Evolutionary conservation across 37 sponge, comb jelly and placozoan species (phyloP), one percentile per base, ranked within the genome.

Genomic region (Mnemiopsis leidyi): DNA sequence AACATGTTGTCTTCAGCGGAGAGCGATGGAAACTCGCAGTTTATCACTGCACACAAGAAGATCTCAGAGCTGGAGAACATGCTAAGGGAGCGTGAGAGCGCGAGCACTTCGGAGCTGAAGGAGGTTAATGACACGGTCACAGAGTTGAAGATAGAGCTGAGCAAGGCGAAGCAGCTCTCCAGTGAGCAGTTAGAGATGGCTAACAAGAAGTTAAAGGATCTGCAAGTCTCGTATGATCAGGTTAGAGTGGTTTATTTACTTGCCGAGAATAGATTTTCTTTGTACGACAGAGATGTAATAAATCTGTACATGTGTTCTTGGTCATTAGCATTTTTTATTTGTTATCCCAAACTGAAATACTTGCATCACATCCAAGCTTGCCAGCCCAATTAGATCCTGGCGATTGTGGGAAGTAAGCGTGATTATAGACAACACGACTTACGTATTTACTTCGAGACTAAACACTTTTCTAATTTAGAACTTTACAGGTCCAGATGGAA

Each of bases 21-120:
- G 29, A 85, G 24, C 36, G 90, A 85, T 28, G 61, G 61, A 0
- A 85, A 39, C 90, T 38, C 40, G 0, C 48, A 85, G 90, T 25
- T 85, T 2, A 38, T 85, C 61, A n/a, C 5, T 23, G 90, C 90
- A 23, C 90, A 85, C 36, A 85, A 85, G 23, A 85, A 85, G 61
- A 85, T 85, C 0, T 85, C 90, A 3, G 90, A 85, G 29, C 61
- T 85, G 39, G 90, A 85, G 90, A 33, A 23, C 2, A 61, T 40
- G 1, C 48, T 85, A 28, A 38, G 25, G 90, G 90, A 85, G 25
- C 40, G 61, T 21, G 48, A 85, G 30, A 85, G 13, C n/a, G 90
- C 90, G 2, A 85, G 61, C 23, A 39, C 18, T 39, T 39, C 16
- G 26, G 79, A 77, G 36, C 26, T 77, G 36, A 77, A 32, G 79